Percentiles rank a stretch among this genome's conserved stretches.
Evolutionary conservation across 2,888 invertebrate genomes (phyloP).

Genomic region (Eledone cirrhosa): DNA sequence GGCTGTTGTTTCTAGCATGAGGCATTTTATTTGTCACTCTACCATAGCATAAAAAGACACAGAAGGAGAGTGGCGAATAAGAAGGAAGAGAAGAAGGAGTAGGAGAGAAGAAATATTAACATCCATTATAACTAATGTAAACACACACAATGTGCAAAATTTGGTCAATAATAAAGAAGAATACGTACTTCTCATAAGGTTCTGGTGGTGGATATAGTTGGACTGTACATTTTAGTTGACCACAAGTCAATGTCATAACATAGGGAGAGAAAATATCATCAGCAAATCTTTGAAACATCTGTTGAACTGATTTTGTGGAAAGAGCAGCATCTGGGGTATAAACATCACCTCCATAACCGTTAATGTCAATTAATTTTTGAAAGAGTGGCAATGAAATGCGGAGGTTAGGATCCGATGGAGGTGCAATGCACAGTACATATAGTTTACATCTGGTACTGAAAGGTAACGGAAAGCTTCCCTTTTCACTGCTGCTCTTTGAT

Average conservation of each 20-base stretch:
- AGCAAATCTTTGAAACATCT: slow-evolving; percentile 75
- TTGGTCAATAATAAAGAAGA: neutral
- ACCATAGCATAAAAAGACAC: too few species aligned
- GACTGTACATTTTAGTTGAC: slow-evolving; percentile 78
- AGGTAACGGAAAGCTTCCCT: slow-evolving; percentile 76
- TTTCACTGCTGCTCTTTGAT: slow-evolving; percentile 45
- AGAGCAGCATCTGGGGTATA: slow-evolving; percentile 57
- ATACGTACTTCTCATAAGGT: slow-evolving; percentile 55
- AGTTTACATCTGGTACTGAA: slow-evolving; percentile 84
- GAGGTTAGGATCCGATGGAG: slow-evolving; percentile 63
- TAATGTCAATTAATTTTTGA: slow-evolving; percentile 82
- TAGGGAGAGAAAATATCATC: slow-evolving; percentile 80
- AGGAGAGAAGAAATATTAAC: neutral
- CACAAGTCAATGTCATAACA: slow-evolving; percentile 78
- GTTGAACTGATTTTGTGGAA: slow-evolving; percentile 66
- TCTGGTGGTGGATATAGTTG: slow-evolving; percentile 80
- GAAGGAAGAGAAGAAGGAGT: too few species aligned
- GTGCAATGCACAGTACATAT: slow-evolving; percentile 69
- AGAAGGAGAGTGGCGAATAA: too few species aligned
- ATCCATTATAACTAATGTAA: too few species aligned
- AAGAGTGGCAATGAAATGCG: slow-evolving; percentile 76
- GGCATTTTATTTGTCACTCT: too few species aligned
- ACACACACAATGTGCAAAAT: too few species aligned
- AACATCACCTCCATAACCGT: slow-evolving; percentile 70
- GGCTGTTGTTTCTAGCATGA: too few species aligned